Evolutionary conservation across 2,113 vertebrate genomes (phyloP).

Genomic region (Lamprologus tigripictilis): DNA sequence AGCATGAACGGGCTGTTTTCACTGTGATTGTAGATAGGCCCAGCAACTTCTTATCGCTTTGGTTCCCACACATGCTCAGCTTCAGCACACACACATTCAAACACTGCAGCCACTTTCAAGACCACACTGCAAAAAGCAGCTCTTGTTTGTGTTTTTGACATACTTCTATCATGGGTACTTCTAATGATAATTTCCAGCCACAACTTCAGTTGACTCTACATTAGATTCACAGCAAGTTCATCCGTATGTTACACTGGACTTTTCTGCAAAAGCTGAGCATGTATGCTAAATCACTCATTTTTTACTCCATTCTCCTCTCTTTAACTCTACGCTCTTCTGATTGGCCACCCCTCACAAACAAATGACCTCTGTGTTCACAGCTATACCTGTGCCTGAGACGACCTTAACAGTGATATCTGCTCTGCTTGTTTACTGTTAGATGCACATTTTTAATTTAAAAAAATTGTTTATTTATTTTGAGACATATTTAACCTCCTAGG

Average conservation of each 20-base stretch:
- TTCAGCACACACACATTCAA: not conserved
- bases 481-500: not conserved
- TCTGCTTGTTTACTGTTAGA: not conserved
- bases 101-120: not conserved
- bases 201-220: not conserved
- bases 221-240: not conserved
- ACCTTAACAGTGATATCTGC: not conserved
- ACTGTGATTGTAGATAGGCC: not conserved
- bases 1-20: not conserved
- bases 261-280: not conserved
- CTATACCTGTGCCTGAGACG: not conserved
- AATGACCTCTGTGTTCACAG: not conserved
- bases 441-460: not conserved
- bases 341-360: not conserved
- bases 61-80: not conserved
- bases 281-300: accelerated
- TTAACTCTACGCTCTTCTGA: not conserved
- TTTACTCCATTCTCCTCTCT: not conserved
- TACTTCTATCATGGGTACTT: not conserved
- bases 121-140: not conserved
- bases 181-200: not conserved
- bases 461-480: not conserved
- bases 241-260: accelerated
- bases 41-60: not conserved
- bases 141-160: too few species aligned